A percentile compares a stretch with the other conserved stretches of the same genome.
Conservation (phyloP, 2,113 vertebrate genomes). For the Halcyon senegalensis region DNA sequence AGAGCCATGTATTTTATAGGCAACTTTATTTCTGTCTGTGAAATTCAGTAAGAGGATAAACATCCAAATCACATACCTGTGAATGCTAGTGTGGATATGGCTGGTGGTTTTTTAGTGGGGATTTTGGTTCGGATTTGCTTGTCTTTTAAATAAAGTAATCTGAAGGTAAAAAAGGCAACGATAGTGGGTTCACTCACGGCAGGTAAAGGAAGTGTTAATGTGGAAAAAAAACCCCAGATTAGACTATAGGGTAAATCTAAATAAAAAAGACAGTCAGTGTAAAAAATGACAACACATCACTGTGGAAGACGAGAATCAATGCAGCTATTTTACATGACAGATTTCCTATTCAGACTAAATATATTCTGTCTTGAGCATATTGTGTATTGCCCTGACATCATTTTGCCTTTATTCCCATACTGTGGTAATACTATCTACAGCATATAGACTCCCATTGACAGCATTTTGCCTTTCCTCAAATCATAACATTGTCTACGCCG, state of each 20-base stretch:
- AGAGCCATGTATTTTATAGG: not conserved
- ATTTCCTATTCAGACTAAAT: slow-evolving; percentile 55
- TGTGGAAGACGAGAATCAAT: slow-evolving; percentile 46
- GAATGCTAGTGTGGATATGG: not conserved
- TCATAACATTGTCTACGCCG: slow-evolving; percentile 56
- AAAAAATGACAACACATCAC: slow-evolving; percentile 63
- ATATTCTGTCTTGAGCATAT: slow-evolving; percentile 58
- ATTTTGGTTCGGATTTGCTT: not conserved
- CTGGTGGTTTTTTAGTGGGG: not conserved
- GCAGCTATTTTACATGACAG: slow-evolving; percentile 57
- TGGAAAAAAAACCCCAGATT: not conserved
- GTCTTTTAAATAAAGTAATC: not conserved
- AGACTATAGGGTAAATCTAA: slow-evolving; percentile 37
- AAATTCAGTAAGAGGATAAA: not conserved
- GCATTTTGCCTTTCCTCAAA: slow-evolving; percentile 63
- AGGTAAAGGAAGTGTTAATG: slow-evolving; percentile 29
- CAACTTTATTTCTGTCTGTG: not conserved
- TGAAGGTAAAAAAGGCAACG: not conserved
- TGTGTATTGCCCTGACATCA: slow-evolving; percentile 53
- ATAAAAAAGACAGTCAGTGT: slow-evolving; percentile 59
- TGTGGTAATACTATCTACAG: slow-evolving; percentile 48
- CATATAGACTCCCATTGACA: slow-evolving; percentile 57
- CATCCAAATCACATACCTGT: not conserved
- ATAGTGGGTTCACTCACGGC: not conserved
- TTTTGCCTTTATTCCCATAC: slow-evolving; percentile 65